These are phyloP conservation scores for Ptyas mucosa DNA, from an alignment of 2,113 vertebrate genomes.

Conservation along the genomic window DNA sequence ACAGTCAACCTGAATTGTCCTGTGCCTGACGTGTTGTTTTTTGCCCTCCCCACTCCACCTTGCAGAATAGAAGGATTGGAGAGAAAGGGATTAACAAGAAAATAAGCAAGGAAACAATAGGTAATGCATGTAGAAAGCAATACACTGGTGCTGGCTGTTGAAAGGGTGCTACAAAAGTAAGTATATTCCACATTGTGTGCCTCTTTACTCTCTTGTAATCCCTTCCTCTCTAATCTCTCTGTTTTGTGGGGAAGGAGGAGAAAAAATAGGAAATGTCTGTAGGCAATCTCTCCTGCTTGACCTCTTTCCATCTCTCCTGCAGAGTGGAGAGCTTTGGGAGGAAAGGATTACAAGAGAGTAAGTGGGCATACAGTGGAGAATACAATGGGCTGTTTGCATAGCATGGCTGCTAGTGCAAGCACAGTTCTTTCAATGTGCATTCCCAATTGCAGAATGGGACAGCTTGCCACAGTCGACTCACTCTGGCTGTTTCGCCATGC, in stretches of 20 bases:
- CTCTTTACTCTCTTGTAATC: not conserved
- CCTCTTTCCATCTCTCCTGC: not conserved
- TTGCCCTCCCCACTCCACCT: not conserved
- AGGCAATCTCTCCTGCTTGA: not conserved
- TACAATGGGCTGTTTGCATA: not conserved
- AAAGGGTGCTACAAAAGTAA: not conserved
- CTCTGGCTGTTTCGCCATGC: not conserved
- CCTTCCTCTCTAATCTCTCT: not conserved
- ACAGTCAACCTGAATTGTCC: not conserved
- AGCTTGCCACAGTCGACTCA: not conserved
- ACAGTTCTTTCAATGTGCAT: not conserved
- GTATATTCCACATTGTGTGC: not conserved
- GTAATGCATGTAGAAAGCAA: not conserved
- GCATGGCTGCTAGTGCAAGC: not conserved
- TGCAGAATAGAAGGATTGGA: not conserved
- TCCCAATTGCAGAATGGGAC: not conserved
- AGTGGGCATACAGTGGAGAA: not conserved
- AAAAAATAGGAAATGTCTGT: not conserved
- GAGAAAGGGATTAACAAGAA: not conserved
- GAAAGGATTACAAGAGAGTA: not conserved
- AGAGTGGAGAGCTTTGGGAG: not conserved
- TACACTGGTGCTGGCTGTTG: not conserved
- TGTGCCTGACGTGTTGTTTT: not conserved
- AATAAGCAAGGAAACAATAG: not conserved
- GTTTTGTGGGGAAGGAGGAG: not conserved